phyloP scores from a whole-genome alignment of 2,888 invertebrate species.

The Drosophila mimica region DNA sequence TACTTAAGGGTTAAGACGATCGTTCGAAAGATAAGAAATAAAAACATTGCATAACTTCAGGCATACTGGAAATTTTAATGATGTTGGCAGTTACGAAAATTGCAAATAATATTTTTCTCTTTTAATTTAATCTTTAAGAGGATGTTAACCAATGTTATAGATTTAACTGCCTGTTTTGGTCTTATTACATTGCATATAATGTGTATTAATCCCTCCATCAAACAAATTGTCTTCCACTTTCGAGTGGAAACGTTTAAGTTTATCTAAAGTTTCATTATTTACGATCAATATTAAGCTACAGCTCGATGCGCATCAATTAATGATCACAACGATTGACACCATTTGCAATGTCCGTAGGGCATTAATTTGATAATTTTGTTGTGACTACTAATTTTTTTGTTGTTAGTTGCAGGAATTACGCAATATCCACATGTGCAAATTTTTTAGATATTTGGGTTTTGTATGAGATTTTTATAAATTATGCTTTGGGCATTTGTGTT shows the following conservation, averaged over 20 bases:
- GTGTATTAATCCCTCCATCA: neutral
- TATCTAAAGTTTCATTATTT: conserved; percentile 4
- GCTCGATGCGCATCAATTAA: conserved; percentile 26
- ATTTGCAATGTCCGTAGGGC: conserved; percentile 42
- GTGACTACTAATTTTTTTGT: conserved; percentile 34
- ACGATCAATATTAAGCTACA: neutral
- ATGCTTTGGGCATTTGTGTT: conserved; percentile 9
- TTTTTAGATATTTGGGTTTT: conserved; percentile 20
- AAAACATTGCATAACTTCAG: conserved; percentile 37
- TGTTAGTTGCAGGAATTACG: conserved; percentile 43
- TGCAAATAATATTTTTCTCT: neutral
- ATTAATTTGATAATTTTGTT: conserved; percentile 49
- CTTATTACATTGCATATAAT: neutral
- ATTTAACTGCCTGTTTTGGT: neutral
- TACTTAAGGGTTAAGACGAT: conserved; percentile 14
- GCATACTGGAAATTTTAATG: no score
- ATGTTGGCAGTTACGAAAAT: neutral
- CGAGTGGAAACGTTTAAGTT: conserved; percentile 7
- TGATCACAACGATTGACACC: conserved; percentile 44
- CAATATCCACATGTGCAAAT: conserved; percentile 48
- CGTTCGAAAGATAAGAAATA: neutral
- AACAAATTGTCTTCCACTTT: neutral
- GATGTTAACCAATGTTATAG: neutral
- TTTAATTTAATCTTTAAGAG: neutral
- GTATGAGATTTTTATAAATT: conserved; percentile 1